These are phyloP conservation scores for Drosophila rubida DNA, from an alignment of 2,888 invertebrate genomes.

Conservation along the genomic window DNA sequence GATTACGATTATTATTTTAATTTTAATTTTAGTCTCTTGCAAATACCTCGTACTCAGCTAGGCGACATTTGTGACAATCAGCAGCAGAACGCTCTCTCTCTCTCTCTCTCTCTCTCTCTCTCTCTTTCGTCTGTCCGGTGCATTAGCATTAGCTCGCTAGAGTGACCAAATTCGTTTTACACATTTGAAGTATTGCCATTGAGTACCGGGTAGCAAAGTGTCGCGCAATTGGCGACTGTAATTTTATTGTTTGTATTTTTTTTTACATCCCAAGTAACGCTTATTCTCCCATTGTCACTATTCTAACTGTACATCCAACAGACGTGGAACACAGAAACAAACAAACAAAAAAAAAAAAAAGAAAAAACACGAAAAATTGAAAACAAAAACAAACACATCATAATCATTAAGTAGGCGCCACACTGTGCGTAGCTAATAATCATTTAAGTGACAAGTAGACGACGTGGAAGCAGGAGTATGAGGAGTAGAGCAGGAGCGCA, in stretches of 20 bases:
- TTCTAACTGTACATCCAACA: not conserved
- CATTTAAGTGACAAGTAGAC: constrained; percentile 38
- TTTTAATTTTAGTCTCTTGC: not conserved
- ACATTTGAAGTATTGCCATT: not conserved
- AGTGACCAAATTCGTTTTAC: not conserved
- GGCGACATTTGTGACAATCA: not conserved
- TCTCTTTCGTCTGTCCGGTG: too few species aligned
- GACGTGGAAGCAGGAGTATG: not conserved
- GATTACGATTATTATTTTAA: not conserved
- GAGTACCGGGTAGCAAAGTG: not conserved
- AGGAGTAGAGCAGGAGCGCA: constrained; percentile 1
- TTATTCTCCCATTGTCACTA: not conserved
- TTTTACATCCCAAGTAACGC: not conserved
- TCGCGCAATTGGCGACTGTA: constrained; percentile 1
- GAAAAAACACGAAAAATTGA: too few species aligned
- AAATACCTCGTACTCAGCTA: not conserved
- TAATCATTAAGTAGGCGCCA: constrained; percentile 50
- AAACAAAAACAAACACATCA: constrained; percentile 44
- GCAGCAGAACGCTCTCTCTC: too few species aligned
- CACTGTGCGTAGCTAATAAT: constrained; percentile 37
- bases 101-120: too few species aligned
- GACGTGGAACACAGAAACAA: constrained; percentile 11
- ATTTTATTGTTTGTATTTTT: not conserved
- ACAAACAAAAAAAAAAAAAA: constrained; percentile 27
- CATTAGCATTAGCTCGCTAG: too few species aligned